Base-by-base conservation (phyloP, 1,140 invertebrate genomes). In the Hycleus phaleratus region DNA sequence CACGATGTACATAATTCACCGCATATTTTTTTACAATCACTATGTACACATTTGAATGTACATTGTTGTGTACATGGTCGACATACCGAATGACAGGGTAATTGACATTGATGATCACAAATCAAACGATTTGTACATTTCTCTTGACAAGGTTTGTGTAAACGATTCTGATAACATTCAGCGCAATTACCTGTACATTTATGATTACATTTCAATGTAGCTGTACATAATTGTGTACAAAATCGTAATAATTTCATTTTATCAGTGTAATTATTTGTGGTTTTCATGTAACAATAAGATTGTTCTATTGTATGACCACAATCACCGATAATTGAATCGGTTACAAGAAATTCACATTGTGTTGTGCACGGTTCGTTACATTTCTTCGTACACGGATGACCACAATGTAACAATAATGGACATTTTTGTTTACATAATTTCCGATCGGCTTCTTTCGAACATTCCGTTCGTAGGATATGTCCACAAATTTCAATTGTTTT, bases 51-150 rank as follows among this genome's bases (percentile, higher is more conserved):
- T 46, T 68, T 73, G 49, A 81, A 79, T 49, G 77, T 63, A 66
- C 85, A 88, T 9, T 52, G 63, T 49, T 74, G 69, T 26, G 70
- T 71, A 68, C 85, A 87, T 2, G 85, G 84, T 12, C 81, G 81
- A 59, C 85, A 87, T n/a, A 73, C 64, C 53, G 77, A 68, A 45
- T 79, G 76, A 61, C 84, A 86, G 0, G 80, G 79, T 38, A 77
- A 78, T 32, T 76, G 70, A 68, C 87, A 89, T 77, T 71, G 66
- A 67, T 89, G 86, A 43, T 80, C 80, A 73, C 87, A 89, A 52
- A 88, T 81, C 40, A 80, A 74, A 7, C 62, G 61, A 47, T 76
- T 71, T 39, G 79, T 74, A 72, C 86, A 88, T 24, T 75, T 72
- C 59, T 83, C 74, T 38, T 66, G 62, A 72, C 87, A 90, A 45